Conservation (phyloP, 2,797 vertebrate species). For the Falco rusticolus region DNA sequence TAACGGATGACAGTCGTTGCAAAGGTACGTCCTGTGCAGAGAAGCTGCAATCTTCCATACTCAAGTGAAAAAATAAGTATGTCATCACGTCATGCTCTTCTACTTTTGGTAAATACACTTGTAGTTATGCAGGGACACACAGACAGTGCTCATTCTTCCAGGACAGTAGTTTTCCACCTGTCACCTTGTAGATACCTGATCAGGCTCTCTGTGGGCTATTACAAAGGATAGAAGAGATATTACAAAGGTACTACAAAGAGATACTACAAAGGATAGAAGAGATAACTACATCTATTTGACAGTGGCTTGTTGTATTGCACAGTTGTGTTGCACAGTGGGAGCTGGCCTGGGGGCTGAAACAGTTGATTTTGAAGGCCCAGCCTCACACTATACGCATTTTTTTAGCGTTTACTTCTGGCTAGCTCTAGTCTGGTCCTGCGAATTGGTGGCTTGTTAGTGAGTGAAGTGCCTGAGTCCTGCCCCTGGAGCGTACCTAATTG, state of each 20-base stretch:
- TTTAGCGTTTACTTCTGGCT: neutral
- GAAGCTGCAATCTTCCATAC: neutral
- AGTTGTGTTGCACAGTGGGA: neutral
- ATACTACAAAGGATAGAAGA: neutral
- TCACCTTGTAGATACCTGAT: neutral
- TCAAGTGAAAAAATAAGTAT: neutral
- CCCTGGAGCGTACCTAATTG: neutral
- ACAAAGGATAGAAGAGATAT: neutral
- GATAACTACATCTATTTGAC: neutral
- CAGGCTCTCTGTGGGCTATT: neutral
- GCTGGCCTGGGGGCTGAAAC: neutral
- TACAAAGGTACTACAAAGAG: too few relatives aligned
- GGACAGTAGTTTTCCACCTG: neutral
- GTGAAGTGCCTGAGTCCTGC: neutral
- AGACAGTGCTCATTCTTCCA: neutral
- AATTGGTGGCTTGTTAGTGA: neutral
- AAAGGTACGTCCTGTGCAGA: constrained; percentile 79
- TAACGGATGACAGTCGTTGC: constrained; percentile 92
- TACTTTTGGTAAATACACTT: accelerated
- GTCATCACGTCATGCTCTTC: neutral
- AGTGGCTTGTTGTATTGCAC: too few relatives aligned
- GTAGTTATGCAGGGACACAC: neutral
- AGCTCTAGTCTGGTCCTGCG: neutral
- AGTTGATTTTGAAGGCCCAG: neutral
- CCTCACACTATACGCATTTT: neutral